Conservation (phyloP, 2,797 vertebrate genomes). For the Darevskia mixta region DNA sequence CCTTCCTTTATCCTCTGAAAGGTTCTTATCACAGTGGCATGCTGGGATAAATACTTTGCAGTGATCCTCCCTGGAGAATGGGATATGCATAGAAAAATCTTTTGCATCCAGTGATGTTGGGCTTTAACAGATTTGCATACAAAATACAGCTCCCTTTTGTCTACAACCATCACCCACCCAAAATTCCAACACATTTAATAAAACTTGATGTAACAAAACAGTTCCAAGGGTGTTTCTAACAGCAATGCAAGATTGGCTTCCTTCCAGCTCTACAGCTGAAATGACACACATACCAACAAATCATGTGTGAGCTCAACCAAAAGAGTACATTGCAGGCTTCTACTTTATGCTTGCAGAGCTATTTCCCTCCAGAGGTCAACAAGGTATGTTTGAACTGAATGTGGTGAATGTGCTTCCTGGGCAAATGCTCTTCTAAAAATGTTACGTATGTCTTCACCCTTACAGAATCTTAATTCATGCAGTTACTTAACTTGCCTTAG, state of each 20-base stretch:
- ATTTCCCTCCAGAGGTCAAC: background rate
- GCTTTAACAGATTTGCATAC: conserved; percentile 8
- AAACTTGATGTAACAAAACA: conserved; percentile 1
- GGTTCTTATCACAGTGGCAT: background rate
- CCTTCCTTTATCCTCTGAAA: background rate
- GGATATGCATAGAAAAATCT: background rate
- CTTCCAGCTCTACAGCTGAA: background rate
- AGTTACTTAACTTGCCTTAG: background rate
- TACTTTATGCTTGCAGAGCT: background rate
- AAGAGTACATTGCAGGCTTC: background rate
- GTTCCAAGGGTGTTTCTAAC: background rate
- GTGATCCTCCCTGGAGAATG: conserved; percentile 2
- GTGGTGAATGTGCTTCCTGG: background rate
- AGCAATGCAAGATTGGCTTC: background rate
- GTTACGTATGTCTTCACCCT: background rate
- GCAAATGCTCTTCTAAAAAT: background rate
- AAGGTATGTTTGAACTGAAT: background rate
- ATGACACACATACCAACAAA: background rate
- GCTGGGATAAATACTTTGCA: conserved; percentile 4
- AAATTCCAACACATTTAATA: background rate
- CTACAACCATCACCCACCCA: background rate
- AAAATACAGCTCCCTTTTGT: background rate
- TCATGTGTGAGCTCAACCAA: no score
- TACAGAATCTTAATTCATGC: background rate
- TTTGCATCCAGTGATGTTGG: conserved; percentile 3